These are phyloP conservation scores for Drosophila carrolli DNA, from an alignment of 1,140 invertebrate species.

Conservation along the genomic window DNA sequence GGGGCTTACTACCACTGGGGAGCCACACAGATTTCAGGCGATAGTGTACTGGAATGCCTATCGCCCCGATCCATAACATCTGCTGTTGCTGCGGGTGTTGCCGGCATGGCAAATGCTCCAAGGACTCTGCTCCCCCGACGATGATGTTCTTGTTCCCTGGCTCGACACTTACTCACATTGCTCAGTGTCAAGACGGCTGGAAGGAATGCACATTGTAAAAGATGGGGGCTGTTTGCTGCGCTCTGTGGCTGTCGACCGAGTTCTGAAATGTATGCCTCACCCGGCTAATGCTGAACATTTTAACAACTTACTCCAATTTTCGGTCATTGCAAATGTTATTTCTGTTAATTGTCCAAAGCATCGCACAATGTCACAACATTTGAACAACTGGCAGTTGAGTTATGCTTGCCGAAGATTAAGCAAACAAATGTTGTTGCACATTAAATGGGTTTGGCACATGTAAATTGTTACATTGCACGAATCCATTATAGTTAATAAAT, in stretches of 20 bases:
- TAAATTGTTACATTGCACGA: neutral
- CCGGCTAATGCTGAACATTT: slow-evolving; percentile 12
- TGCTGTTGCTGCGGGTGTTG: slow-evolving; percentile 9
- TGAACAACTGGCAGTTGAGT: slow-evolving; percentile 24
- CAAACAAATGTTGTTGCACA: neutral
- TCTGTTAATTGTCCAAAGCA: slow-evolving; percentile 37
- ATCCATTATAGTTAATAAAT: too few relatives aligned
- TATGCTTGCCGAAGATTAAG: slow-evolving; percentile 2
- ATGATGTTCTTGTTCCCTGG: slow-evolving; percentile 40
- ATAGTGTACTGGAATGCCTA: slow-evolving; percentile 33
- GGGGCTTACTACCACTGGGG: slow-evolving; percentile 1
- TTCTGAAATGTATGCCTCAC: slow-evolving; percentile 26
- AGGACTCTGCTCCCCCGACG: slow-evolving; percentile 11
- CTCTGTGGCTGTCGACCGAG: slow-evolving; percentile 15
- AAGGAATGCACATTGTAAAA: slow-evolving; percentile 37
- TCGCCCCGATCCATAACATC: slow-evolving; percentile 13
- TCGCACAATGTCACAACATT: slow-evolving; percentile 22
- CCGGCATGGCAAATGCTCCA: slow-evolving; percentile 18
- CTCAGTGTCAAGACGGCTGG: slow-evolving; percentile 30
- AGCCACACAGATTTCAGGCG: slow-evolving; percentile 32
- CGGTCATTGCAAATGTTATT: slow-evolving; percentile 15
- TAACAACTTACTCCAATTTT: slow-evolving; percentile 3
- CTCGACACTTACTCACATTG: slow-evolving; percentile 35
- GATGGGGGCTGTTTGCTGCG: slow-evolving; percentile 14
- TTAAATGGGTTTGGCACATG: neutral